Evolutionary conservation across 92 coral and sea anemone species (phyloP).

Genomic region (Bergia sp.): DNA sequence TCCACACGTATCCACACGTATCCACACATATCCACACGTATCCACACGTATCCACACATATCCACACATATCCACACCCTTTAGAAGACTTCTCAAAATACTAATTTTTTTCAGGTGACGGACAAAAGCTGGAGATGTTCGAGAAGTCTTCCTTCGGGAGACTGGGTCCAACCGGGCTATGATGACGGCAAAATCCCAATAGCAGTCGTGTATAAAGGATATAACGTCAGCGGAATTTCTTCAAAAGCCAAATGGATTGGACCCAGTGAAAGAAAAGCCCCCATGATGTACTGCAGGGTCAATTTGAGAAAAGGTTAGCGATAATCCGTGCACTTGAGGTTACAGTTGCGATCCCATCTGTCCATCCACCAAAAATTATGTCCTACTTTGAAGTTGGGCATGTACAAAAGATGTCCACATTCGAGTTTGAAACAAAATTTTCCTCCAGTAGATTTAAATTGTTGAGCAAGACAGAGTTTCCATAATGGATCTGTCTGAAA

Average conservation of each 20-base stretch:
- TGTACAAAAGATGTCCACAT: no score
- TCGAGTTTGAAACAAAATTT: no score
- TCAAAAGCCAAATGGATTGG: conserved; percentile 25
- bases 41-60: no score
- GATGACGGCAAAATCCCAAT: background rate
- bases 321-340: background rate
- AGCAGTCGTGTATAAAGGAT: background rate
- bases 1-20: no score
- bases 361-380: no score
- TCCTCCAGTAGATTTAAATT: no score
- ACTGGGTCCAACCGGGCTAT: conserved; percentile 9
- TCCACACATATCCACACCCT: no score
- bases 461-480: no score
- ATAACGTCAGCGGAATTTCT: background rate
- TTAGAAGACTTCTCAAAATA: background rate
- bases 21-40: no score
- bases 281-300: conserved; percentile 9
- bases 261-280: background rate
- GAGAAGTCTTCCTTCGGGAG: conserved; percentile 8
- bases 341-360: no score
- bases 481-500: no score
- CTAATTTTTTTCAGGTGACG: background rate
- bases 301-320: background rate
- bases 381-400: no score
- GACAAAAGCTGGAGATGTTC: conserved; percentile 11